phyloP scores from a whole-genome alignment of 2,797 vertebrate species.

The Epinephelus coioides region DNA sequence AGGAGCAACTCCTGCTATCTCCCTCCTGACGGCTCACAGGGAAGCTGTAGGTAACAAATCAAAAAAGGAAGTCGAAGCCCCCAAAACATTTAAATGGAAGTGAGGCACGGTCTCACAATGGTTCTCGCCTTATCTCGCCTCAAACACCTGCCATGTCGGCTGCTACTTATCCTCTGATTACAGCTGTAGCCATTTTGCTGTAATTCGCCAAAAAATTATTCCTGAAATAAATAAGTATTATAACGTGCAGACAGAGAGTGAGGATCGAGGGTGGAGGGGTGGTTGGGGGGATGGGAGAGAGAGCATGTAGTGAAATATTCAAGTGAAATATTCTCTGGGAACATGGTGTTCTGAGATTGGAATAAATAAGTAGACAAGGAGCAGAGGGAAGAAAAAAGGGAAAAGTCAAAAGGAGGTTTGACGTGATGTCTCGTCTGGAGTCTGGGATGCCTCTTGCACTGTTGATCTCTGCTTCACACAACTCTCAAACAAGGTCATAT shows the following conservation, averaged over 20 bases:
- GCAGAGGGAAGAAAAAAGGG: conserved; percentile 48
- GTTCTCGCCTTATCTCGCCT: conserved; percentile 83
- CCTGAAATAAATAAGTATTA: conserved; percentile 84
- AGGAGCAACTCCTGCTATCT: conserved; percentile 76
- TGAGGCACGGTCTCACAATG: conserved; percentile 80
- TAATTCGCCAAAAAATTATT: conserved; percentile 84
- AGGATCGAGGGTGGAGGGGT: neutral
- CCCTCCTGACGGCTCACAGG: conserved; percentile 70
- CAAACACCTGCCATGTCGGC: conserved; percentile 87
- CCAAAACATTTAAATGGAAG: conserved; percentile 85
- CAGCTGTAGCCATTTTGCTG: conserved; percentile 83
- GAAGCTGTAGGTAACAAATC: conserved; percentile 85
- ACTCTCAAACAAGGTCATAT: conserved; percentile 66
- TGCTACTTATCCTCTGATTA: conserved; percentile 88
- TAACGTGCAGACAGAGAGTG: conserved; percentile 58
- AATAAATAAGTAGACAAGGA: conserved; percentile 77
- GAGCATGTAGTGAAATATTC: conserved; percentile 76
- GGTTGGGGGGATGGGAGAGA: conserved; percentile 2
- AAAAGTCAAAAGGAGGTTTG: conserved; percentile 63
- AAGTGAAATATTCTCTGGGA: conserved; percentile 78
- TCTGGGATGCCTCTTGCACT: conserved; percentile 48
- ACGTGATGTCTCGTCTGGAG: conserved; percentile 65
- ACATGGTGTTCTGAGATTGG: conserved; percentile 78
- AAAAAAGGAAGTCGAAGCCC: conserved; percentile 82
- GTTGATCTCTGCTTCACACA: conserved; percentile 63